phyloP scores from a whole-genome alignment of 2,797 vertebrate species.

The Chloroceryle amazona region DNA sequence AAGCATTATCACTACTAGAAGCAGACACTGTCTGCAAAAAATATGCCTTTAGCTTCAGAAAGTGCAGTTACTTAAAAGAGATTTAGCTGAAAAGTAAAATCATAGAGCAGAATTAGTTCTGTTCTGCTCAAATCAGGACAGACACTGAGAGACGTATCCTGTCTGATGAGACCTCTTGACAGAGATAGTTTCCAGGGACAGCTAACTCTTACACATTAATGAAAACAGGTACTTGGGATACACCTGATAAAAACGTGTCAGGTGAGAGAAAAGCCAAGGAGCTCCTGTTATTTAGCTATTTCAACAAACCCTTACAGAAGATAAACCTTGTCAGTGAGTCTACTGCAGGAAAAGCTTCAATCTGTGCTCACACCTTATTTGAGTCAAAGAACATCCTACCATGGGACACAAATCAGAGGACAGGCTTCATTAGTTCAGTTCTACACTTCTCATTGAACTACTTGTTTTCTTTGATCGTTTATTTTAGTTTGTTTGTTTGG shows the following conservation, averaged over 20 bases:
- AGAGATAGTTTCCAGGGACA: background rate
- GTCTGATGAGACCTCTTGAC: background rate
- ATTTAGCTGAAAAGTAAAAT: background rate
- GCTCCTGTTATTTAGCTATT: background rate
- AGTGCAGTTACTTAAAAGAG: background rate
- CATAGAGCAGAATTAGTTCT: background rate
- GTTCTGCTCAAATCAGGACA: background rate
- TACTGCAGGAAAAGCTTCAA: background rate
- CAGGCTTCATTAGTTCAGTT: conserved; percentile 19
- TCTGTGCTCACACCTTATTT: background rate
- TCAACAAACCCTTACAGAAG: background rate
- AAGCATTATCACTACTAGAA: background rate
- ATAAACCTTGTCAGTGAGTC: background rate
- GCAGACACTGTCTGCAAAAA: background rate
- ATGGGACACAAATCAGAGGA: background rate
- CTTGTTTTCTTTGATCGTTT: background rate
- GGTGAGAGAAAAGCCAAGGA: background rate
- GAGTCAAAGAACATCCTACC: background rate
- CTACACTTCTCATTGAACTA: conserved; percentile 3
- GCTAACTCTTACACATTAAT: background rate
- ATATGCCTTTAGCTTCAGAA: background rate
- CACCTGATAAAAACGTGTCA: background rate
- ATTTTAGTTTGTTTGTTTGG: too few relatives aligned
- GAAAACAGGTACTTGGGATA: background rate
- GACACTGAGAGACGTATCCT: background rate